Conservation (phyloP, 2,888 invertebrate genomes). For the Desoria tigrina region DNA sequence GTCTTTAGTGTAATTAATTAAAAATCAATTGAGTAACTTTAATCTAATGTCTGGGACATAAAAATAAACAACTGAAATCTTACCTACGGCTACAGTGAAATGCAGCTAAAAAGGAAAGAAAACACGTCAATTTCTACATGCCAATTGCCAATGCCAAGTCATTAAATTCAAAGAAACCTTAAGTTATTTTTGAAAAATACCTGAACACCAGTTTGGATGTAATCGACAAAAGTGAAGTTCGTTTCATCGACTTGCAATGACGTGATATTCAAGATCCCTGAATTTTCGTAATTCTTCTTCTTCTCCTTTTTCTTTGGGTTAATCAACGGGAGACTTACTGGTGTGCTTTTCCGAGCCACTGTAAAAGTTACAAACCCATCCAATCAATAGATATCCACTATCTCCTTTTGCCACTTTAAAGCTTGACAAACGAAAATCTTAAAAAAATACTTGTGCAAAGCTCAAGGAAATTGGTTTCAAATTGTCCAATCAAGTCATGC, state of each 20-base stretch:
- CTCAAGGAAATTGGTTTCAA: constrained; percentile 57
- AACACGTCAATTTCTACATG: no score
- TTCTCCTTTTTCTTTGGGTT: constrained; percentile 59
- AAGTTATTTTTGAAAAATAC: background rate
- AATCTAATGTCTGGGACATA: background rate
- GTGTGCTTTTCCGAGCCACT: constrained; percentile 49
- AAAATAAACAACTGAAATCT: no score
- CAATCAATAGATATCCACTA: background rate
- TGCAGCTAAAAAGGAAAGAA: constrained; percentile 1
- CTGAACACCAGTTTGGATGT: constrained; percentile 58
- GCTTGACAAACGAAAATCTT: background rate
- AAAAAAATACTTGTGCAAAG: constrained; percentile 54
- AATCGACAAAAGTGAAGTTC: constrained; percentile 59
- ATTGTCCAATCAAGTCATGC: constrained; percentile 60
- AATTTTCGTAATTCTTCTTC: constrained; percentile 60
- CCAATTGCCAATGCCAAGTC: no score
- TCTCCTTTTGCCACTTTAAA: background rate
- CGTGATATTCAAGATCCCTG: constrained; percentile 59
- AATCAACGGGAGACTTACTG: constrained; percentile 56
- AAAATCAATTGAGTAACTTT: background rate
- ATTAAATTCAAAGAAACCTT: no score
- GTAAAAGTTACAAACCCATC: constrained; percentile 19
- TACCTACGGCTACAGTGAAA: constrained; percentile 16
- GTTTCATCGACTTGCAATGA: constrained; percentile 40
- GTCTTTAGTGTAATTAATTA: constrained; percentile 19